Conservation (phyloP, 2,797 vertebrate genomes). For the Arctocebus calabarensis region DNA sequence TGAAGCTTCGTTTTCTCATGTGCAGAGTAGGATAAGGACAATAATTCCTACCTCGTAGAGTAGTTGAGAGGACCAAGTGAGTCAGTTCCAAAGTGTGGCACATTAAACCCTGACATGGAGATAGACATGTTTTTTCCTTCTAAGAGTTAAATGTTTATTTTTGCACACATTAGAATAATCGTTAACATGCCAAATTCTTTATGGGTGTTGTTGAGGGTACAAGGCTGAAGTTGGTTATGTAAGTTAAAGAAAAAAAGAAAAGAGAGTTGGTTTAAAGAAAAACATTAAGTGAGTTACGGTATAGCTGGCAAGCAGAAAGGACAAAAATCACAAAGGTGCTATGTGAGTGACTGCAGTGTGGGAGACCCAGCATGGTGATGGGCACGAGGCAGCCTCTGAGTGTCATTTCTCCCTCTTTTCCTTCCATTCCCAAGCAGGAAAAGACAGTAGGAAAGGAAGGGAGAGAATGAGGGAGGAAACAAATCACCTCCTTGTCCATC, state of each 20-base stretch:
- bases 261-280: conserved; percentile 25
- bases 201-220: background rate
- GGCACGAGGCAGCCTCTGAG: too few species aligned
- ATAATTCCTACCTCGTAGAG: background rate
- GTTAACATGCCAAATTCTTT: background rate
- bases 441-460: background rate
- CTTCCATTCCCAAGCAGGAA: background rate
- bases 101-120: background rate
- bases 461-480: background rate
- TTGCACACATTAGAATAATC: background rate
- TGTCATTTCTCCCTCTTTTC: background rate
- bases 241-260: background rate
- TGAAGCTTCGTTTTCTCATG: background rate
- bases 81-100: background rate
- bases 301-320: background rate
- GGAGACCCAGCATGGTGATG: background rate
- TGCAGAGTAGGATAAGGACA: background rate
- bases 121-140: background rate
- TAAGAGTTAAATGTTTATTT: conserved; percentile 15
- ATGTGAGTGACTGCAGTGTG: background rate
- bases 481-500: background rate
- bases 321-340: background rate
- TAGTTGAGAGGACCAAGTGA: background rate
- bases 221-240: background rate
- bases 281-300: background rate